phyloP scores from a whole-genome alignment of 2,888 invertebrate species.

The Iselma pallidipennis region DNA sequence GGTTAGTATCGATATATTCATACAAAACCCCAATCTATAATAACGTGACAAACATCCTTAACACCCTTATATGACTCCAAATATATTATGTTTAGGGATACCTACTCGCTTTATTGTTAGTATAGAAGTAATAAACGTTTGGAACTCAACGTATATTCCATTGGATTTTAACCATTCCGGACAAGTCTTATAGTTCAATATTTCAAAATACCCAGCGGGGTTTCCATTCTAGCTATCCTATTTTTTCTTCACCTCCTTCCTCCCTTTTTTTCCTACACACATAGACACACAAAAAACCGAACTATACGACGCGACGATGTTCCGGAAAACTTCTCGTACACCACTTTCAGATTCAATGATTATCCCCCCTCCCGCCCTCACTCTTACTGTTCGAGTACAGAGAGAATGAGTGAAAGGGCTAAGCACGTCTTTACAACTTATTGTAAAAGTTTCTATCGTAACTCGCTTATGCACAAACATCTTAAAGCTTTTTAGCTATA shows the following conservation, averaged over 20 bases:
- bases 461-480: background rate
- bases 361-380: too few species aligned
- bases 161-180: background rate
- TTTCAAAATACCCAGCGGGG: background rate
- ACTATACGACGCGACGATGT: background rate
- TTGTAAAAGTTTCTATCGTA: background rate
- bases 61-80: background rate
- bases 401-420: background rate
- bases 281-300: too few species aligned
- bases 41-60: background rate
- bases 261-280: background rate
- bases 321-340: background rate
- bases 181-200: background rate
- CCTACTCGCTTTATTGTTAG: background rate
- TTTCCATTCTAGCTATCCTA: background rate
- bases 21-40: background rate
- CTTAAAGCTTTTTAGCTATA: background rate
- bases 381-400: background rate
- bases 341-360: background rate
- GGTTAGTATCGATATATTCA: background rate
- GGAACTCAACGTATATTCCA: background rate
- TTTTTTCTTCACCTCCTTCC: background rate
- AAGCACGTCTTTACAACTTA: too few species aligned
- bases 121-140: background rate
- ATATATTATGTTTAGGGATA: background rate